Evolutionary conservation across 2,888 invertebrate species (phyloP).

Genomic region (Hoplodrina blanda): DNA sequence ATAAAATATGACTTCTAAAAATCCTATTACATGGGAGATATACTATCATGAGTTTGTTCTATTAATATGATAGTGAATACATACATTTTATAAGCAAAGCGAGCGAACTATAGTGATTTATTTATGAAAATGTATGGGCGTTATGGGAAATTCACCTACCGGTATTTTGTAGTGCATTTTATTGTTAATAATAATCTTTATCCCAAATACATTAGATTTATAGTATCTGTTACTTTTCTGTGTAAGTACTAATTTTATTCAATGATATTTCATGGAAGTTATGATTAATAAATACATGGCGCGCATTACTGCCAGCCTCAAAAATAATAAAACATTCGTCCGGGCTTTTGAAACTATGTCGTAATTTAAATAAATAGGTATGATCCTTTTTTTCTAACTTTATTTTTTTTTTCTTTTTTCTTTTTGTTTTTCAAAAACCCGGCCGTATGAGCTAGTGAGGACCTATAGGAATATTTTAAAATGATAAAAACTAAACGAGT

Average conservation of each 20-base stretch:
- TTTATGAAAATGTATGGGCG: slow-evolving; percentile 25
- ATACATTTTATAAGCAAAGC: slow-evolving; percentile 60
- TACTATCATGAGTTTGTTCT: slow-evolving; percentile 18
- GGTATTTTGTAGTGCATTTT: not conserved
- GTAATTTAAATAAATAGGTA: not conserved
- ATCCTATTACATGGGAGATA: slow-evolving; percentile 10
- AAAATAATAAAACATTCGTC: slow-evolving; percentile 54
- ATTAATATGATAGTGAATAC: slow-evolving; percentile 45
- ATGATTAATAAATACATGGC: slow-evolving; percentile 25
- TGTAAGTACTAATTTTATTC: not conserved
- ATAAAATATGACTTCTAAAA: slow-evolving; percentile 11
- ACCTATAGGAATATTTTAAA: slow-evolving; percentile 51
- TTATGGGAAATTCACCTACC: not conserved
- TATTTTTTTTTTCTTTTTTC: not conserved
- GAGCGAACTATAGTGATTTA: slow-evolving; percentile 39
- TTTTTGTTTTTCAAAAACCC: slow-evolving; percentile 39
- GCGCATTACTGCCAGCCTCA: slow-evolving; percentile 54
- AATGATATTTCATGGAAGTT: not conserved
- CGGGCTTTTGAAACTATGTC: slow-evolving; percentile 26
- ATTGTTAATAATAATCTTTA: not conserved
- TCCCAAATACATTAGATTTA: not conserved
- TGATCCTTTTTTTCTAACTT: not conserved
- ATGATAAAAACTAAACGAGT: slow-evolving; percentile 75
- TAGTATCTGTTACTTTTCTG: not conserved
- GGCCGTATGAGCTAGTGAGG: slow-evolving; percentile 38